Percentiles rank a stretch among this genome's conserved stretches.
phyloP scores from a whole-genome alignment of 2,888 invertebrate species.

The Volucella inanis region DNA sequence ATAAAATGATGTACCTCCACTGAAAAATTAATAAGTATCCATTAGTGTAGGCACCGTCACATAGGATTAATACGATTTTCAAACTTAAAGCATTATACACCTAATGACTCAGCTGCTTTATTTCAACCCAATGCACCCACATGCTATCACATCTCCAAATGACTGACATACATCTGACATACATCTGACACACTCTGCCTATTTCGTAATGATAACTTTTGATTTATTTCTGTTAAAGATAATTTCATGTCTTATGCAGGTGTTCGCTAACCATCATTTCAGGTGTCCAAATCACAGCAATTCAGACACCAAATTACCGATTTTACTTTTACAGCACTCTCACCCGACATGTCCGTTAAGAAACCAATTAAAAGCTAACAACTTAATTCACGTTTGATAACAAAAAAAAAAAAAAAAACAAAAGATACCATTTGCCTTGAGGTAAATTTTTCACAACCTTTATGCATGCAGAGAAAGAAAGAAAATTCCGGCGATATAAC shows the following conservation, averaged over 20 bases:
- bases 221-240: conserved; percentile 48
- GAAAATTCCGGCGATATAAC: conserved; percentile 29
- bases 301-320: conserved; percentile 54
- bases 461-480: conserved; percentile 4
- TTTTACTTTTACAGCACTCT: conserved; percentile 59
- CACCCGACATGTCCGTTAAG: conserved; percentile 42
- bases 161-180: conserved; percentile 47
- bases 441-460: conserved; percentile 3
- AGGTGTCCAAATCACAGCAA: conserved; percentile 54
- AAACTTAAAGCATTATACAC: too few species aligned
- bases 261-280: conserved; percentile 49
- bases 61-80: too few species aligned
- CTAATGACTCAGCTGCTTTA: neutral
- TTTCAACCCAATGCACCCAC: conserved; percentile 17
- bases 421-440: conserved; percentile 38
- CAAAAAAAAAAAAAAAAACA: neutral
- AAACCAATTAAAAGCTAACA: conserved; percentile 61
- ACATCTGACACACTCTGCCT: conserved; percentile 53
- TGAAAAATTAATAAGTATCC: too few species aligned
- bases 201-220: conserved; percentile 58
- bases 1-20: too few species aligned
- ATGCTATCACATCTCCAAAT: conserved; percentile 21
- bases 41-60: too few species aligned
- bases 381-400: conserved; percentile 65
- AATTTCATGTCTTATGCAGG: conserved; percentile 61